Conservation (phyloP, 2,113 vertebrate species). For the Salvator merianae region DNA sequence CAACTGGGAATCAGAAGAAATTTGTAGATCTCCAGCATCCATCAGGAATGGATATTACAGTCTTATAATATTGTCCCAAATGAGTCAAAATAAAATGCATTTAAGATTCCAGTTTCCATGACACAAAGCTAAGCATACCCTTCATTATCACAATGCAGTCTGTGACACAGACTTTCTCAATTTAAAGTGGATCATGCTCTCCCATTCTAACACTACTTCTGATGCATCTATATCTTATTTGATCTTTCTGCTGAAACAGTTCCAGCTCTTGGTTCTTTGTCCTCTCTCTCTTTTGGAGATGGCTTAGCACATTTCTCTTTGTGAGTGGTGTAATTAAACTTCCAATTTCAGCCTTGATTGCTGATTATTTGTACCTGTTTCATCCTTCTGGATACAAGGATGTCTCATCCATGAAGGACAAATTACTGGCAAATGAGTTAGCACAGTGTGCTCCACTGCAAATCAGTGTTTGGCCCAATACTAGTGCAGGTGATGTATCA, state of each 20-base stretch:
- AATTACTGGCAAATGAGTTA: background rate
- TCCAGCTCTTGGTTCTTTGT: background rate
- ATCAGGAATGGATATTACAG: background rate
- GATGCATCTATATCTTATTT: background rate
- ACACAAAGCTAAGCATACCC: background rate
- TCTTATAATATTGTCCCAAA: no score
- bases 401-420: constrained; percentile 1
- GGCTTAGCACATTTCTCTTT: background rate
- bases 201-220: background rate
- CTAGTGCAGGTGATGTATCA: background rate
- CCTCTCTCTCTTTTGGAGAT: background rate
- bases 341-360: background rate
- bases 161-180: background rate
- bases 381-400: background rate
- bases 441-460: background rate
- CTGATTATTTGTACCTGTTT: background rate
- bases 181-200: background rate
- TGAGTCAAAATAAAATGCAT: background rate
- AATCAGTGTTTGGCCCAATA: background rate
- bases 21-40: background rate
- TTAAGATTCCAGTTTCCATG: background rate
- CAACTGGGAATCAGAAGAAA: background rate
- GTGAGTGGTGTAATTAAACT: background rate
- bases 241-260: background rate
- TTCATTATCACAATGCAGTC: background rate